These are phyloP conservation scores for Takifugu flavidus DNA, from an alignment of 2,113 vertebrate species.

Conservation along the genomic window DNA sequence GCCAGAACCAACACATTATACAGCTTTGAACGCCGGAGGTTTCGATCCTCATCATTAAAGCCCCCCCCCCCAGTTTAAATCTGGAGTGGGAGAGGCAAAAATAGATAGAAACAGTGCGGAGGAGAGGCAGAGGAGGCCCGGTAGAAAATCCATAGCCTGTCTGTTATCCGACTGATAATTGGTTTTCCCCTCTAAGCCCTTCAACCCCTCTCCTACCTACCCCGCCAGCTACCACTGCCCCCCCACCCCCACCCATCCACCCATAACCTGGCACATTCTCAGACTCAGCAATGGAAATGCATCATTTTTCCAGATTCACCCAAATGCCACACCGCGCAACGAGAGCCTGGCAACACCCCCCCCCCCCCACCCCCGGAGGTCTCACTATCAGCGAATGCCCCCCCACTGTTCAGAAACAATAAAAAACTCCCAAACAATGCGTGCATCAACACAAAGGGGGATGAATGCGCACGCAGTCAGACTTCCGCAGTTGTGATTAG, in stretches of 20 bases:
- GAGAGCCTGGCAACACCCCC: not conserved
- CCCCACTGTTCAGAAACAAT: slow-evolving; percentile 8
- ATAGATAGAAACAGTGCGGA: not conserved
- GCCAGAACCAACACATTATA: slow-evolving; percentile 8
- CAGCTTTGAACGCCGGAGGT: not conserved
- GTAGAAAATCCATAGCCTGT: slow-evolving; percentile 67
- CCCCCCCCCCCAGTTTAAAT: slow-evolving; percentile 27
- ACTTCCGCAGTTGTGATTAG: slow-evolving; percentile 46
- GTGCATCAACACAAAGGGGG: slow-evolving; percentile 24
- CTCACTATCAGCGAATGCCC: slow-evolving; percentile 29
- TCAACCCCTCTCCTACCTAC: slow-evolving; percentile 15
- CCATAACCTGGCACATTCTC: slow-evolving; percentile 9
- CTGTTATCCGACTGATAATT: slow-evolving; percentile 70
- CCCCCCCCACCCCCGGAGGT: slow-evolving; percentile 1
- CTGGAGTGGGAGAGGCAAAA: slow-evolving; percentile 27
- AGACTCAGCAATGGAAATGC: slow-evolving; percentile 6
- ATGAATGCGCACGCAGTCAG: slow-evolving; percentile 16
- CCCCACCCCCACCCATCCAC: slow-evolving; percentile 2
- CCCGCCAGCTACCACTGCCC: slow-evolving; percentile 13
- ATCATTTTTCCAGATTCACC: slow-evolving; percentile 22
- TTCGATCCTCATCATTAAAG: slow-evolving; percentile 30
- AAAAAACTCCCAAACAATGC: slow-evolving; percentile 7
- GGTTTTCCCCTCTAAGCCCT: slow-evolving; percentile 48
- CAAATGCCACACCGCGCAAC: slow-evolving; percentile 20
- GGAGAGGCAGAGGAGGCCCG: slow-evolving; percentile 33